phyloP scores from a whole-genome alignment of 2,797 vertebrate genomes.

The Alcedo atthis region DNA sequence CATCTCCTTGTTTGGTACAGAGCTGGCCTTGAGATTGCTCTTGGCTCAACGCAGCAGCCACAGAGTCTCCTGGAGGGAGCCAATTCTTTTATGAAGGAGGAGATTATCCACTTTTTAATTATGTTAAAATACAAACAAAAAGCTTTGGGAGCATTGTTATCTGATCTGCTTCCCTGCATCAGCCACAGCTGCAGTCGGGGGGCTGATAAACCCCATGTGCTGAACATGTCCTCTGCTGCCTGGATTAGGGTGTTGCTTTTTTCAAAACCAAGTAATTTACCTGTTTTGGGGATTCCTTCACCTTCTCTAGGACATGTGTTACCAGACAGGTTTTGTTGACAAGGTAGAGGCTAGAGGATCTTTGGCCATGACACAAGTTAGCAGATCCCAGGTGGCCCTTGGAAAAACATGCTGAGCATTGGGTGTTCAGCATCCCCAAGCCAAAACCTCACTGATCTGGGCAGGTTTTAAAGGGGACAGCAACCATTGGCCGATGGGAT shows the following conservation, averaged over 20 bases:
- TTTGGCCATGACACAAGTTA: neutral
- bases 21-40: neutral
- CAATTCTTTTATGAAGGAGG: neutral
- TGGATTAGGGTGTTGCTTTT: neutral
- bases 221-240: neutral
- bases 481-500: neutral
- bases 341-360: neutral
- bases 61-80: neutral
- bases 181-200: neutral
- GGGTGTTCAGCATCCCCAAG: neutral
- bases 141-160: neutral
- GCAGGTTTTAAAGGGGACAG: neutral
- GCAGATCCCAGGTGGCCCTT: accelerated
- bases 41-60: neutral
- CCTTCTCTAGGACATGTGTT: accelerated
- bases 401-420: accelerated
- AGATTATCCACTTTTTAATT: neutral
- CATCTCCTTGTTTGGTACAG: accelerated
- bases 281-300: neutral
- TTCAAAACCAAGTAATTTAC: neutral
- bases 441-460: neutral
- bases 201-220: neutral
- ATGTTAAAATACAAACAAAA: neutral
- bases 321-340: accelerated
- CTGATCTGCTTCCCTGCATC: neutral